These are phyloP conservation scores for Rattus norvegicus DNA, from an alignment of 2,113 vertebrate species.

Conservation along the genomic window GRCr8 NC_086023.1:125975001-125975500, in stretches of 20 bases:
- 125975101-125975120: not conserved
- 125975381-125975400: not conserved
- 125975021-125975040: not conserved
- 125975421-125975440: slow-evolving; percentile 72
- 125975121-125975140: not conserved
- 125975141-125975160: not conserved
- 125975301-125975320: not conserved
- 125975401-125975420: not conserved
- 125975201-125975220: not conserved
- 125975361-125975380: slow-evolving; percentile 37
- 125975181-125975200: not conserved
- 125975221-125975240: not conserved
- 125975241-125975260: not conserved
- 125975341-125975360: slow-evolving; percentile 1
- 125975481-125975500: slow-evolving; percentile 58
- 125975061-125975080: not conserved
- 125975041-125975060: not conserved
- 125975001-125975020: not conserved
- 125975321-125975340: not conserved
- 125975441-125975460: slow-evolving; percentile 45
- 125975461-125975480: slow-evolving; percentile 73
- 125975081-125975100: not conserved
- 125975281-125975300: not conserved
- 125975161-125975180: not conserved
- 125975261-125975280: not conserved